These are phyloP conservation scores for Sarcophaga caerulescens DNA, from an alignment of 2,888 invertebrate species.

Conservation along the genomic window DNA sequence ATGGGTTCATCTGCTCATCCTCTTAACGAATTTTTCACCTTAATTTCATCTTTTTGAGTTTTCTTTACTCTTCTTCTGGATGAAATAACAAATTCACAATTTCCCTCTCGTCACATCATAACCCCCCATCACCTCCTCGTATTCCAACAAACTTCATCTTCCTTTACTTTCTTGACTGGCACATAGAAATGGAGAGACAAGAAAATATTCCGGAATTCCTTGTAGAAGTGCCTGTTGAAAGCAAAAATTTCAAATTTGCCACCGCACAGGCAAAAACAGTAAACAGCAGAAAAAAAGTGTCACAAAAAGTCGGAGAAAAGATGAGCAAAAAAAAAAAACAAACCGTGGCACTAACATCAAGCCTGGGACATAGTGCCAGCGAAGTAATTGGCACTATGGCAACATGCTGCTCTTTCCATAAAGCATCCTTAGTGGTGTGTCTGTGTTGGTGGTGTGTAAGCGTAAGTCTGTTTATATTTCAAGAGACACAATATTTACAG, in stretches of 20 bases:
- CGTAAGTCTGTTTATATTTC: background rate
- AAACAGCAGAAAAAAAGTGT: background rate
- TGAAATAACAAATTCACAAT: conserved; percentile 38
- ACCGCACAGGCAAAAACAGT: background rate
- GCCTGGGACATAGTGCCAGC: background rate
- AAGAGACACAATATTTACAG: background rate
- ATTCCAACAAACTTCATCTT: too few relatives aligned
- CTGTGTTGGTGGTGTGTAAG: background rate
- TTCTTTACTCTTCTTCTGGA: background rate
- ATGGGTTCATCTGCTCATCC: background rate
- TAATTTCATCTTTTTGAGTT: background rate
- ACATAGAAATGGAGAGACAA: background rate
- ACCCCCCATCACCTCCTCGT: too few relatives aligned
- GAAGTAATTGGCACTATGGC: conserved; percentile 26
- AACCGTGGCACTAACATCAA: conserved; percentile 8
- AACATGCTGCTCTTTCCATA: background rate
- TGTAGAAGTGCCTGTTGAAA: conserved; percentile 23
- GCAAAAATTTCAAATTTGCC: conserved; percentile 33
- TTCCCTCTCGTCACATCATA: background rate
- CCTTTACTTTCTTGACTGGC: background rate
- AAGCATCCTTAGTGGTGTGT: background rate
- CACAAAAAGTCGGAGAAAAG: background rate
- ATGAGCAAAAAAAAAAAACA: background rate
- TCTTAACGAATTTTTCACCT: conserved; percentile 16
- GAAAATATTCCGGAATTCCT: conserved; percentile 34